Percentiles rank a stretch among this genome's conserved stretches.
These are phyloP conservation scores for Hypotaenidia okinawae DNA, from an alignment of 2,797 vertebrate genomes.

Conservation along the genomic window DNA sequence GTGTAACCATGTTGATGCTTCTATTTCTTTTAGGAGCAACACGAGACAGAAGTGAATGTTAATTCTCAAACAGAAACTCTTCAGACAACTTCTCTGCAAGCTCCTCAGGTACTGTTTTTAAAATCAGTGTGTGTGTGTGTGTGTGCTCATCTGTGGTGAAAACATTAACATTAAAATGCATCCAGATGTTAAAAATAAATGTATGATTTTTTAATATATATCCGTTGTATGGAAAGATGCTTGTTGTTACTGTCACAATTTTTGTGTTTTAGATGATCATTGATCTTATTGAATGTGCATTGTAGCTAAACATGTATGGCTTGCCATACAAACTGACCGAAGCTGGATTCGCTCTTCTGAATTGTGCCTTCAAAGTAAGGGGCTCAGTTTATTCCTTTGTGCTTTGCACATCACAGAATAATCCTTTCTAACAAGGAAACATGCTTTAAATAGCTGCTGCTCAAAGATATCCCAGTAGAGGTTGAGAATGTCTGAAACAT, in stretches of 20 bases:
- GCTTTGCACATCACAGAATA: constrained; percentile 46
- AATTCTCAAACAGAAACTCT: constrained; percentile 77
- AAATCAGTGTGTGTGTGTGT: neutral
- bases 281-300: constrained; percentile 65
- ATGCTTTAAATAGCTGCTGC: constrained; percentile 14
- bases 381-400: constrained; percentile 60
- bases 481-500: neutral
- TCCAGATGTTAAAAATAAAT: constrained; percentile 16
- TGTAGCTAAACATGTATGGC: constrained; percentile 64
- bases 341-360: constrained; percentile 64
- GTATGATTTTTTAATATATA: neutral
- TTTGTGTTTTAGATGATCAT: constrained; percentile 65
- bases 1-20: neutral
- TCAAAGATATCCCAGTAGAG: neutral
- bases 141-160: neutral
- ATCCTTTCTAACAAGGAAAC: constrained; percentile 31
- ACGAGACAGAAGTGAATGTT: constrained; percentile 78
- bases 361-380: constrained; percentile 60
- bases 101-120: constrained; percentile 81
- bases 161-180: neutral
- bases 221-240: constrained; percentile 19
- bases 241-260: constrained; percentile 53
- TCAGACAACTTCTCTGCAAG: constrained; percentile 76
- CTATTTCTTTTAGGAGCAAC: constrained; percentile 76
- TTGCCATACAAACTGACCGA: constrained; percentile 62